These are phyloP conservation scores for Acrocephalus scirpaceus DNA, from an alignment of 2,797 vertebrate genomes.

Conservation along the genomic window DNA sequence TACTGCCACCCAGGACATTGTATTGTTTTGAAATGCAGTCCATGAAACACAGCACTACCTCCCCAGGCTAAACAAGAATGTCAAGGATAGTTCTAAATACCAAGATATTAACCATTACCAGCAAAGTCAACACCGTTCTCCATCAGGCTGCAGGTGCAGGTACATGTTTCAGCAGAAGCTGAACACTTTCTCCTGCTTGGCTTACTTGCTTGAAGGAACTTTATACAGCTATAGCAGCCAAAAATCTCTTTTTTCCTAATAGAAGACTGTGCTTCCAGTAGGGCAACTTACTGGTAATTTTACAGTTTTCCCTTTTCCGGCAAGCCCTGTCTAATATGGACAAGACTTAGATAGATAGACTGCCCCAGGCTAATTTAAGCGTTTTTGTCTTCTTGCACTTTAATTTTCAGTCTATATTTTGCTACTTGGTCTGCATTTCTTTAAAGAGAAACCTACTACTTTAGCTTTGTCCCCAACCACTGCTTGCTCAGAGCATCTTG, in stretches of 20 bases:
- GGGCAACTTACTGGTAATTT: background rate
- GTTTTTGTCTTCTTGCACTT: slow-evolving; percentile 18
- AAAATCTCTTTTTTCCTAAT: background rate
- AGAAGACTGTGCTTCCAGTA: slow-evolving; percentile 6
- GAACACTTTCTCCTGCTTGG: background rate
- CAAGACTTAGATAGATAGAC: background rate
- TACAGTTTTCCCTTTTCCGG: slow-evolving; percentile 6
- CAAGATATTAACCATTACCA: background rate
- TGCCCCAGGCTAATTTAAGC: slow-evolving; percentile 21
- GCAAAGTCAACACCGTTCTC: background rate
- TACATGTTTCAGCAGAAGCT: background rate
- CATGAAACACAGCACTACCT: background rate
- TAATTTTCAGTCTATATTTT: slow-evolving; percentile 71
- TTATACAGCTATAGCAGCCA: background rate
- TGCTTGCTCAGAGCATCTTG: background rate
- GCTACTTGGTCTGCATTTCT: slow-evolving; percentile 56
- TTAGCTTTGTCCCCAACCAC: background rate
- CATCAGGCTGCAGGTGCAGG: background rate
- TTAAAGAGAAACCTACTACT: slow-evolving; percentile 60
- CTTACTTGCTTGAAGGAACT: background rate
- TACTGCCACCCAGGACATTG: background rate
- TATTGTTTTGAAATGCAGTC: background rate
- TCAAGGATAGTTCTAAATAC: background rate
- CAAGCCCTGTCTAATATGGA: background rate
- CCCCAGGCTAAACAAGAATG: background rate